phyloP scores from a whole-genome alignment of 1,140 invertebrate species.

The honey bee (Apis mellifera) region Amel_HAv3.1 CM009944.2:1721501-1722000 shows the following conservation, averaged over 20 bases:
- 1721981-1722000: background rate
- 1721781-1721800: conserved; percentile 53
- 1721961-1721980: conserved; percentile 53
- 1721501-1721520: no score
- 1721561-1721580: no score
- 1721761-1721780: background rate
- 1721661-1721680: no score
- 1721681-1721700: no score
- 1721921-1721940: conserved; percentile 60
- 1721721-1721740: background rate
- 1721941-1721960: conserved; percentile 69
- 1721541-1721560: no score
- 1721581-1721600: no score
- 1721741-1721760: background rate
- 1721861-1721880: conserved; percentile 29
- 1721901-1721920: conserved; percentile 68
- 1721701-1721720: background rate
- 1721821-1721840: conserved; percentile 42
- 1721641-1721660: no score
- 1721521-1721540: no score
- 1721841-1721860: conserved; percentile 17
- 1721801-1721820: conserved; percentile 37
- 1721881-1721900: conserved; percentile 62
- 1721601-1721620: no score
- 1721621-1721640: no score